A percentile compares a stretch with the other conserved stretches of the same genome.
Conservation (phyloP, 2,797 vertebrate species). For the Xiphophorus birchmanni region DNA sequence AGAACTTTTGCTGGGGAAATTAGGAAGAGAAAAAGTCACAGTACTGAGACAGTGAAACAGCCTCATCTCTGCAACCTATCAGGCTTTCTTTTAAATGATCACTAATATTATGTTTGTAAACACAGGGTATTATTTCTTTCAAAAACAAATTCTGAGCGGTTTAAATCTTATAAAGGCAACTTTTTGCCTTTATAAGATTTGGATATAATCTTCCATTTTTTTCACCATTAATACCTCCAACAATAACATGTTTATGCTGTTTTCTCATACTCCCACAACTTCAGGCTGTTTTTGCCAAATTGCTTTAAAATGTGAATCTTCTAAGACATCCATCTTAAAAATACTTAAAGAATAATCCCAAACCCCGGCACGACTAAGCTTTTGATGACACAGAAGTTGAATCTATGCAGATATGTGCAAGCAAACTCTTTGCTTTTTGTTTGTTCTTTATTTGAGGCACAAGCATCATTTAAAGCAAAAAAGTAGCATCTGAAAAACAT, state of each 20-base stretch:
- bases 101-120: background rate
- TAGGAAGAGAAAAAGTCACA: background rate
- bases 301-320: background rate
- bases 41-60: background rate
- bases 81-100: slow-evolving; percentile 1
- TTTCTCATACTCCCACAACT: background rate
- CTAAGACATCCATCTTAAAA: slow-evolving; percentile 1
- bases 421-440: background rate
- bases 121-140: background rate
- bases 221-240: background rate
- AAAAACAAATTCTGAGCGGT: background rate
- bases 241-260: slow-evolving; percentile 2
- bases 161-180: background rate
- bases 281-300: background rate
- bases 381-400: background rate
- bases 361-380: background rate
- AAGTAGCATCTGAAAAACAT: background rate
- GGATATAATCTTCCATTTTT: background rate
- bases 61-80: background rate
- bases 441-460: background rate
- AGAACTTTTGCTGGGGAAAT: background rate
- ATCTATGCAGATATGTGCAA: background rate
- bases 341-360: background rate
- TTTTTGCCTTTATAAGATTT: background rate
- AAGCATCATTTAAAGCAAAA: background rate